A percentile compares a stretch with the other conserved stretches of the same genome.
These are phyloP conservation scores for Nipponacmea schrenckii DNA, from an alignment of 2,888 invertebrate genomes.

Conservation along the genomic window DNA sequence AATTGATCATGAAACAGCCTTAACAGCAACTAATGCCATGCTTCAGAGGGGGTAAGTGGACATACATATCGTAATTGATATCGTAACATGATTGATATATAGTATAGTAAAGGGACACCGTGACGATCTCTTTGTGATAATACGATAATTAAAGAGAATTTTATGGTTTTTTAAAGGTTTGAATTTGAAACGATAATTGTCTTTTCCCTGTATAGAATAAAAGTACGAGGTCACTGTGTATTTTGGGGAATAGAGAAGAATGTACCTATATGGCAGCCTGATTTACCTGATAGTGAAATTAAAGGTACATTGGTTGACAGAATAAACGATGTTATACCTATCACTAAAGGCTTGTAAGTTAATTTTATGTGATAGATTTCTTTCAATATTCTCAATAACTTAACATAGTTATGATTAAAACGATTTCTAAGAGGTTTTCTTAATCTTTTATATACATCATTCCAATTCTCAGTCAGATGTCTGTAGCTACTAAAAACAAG, in stretches of 20 bases:
- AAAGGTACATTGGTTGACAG: slow-evolving; percentile 1
- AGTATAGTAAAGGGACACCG: too few species aligned
- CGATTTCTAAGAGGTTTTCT: too few species aligned
- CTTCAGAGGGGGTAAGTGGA: slow-evolving; percentile 27
- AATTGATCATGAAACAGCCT: slow-evolving; percentile 29
- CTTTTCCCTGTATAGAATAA: not conserved
- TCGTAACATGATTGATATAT: too few species aligned
- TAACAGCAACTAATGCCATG: slow-evolving; percentile 36
- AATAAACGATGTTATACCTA: slow-evolving; percentile 9
- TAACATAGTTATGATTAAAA: too few species aligned
- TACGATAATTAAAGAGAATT: too few species aligned
- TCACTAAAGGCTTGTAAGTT: slow-evolving; percentile 13
- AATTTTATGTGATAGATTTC: not conserved
- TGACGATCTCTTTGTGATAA: too few species aligned
- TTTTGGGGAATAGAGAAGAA: slow-evolving; percentile 16
- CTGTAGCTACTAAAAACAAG: too few species aligned
- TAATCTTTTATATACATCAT: too few species aligned
- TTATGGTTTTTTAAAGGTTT: too few species aligned
- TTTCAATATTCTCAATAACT: too few species aligned
- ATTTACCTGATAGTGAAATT: slow-evolving; percentile 2
- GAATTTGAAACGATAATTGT: too few species aligned
- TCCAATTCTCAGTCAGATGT: too few species aligned
- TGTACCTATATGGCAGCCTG: slow-evolving; percentile 9
- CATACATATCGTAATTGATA: not conserved
- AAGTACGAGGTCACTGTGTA: slow-evolving; percentile 11